Base-by-base conservation (phyloP, 2,113 vertebrate genomes). In the Poecilia latipinna region DNA sequence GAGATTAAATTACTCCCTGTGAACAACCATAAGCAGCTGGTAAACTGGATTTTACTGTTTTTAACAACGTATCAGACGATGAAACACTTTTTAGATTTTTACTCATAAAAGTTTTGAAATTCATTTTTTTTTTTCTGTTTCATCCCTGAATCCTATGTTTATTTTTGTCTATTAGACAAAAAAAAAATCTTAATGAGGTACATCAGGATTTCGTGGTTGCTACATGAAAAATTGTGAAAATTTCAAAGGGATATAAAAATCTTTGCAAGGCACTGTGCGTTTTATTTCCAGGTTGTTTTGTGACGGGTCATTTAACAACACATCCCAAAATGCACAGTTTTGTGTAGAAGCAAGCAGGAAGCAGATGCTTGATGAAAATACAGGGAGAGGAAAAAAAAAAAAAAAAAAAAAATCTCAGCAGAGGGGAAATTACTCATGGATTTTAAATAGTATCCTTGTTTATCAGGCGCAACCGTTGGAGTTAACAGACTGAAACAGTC, bases 261-360 rank as follows among this genome's bases (percentile, higher is more conserved):
- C 22, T 57, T 57, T 24, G 24, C 10, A n/a, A 57, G 8, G 24
- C 7, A 57, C 24, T n/a, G 48, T 54, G 24, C 6, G 24, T 57
- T 57, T 57, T 24, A 24, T 48, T 57, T 57, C 24, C 22, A n/a
- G 51, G 8, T 57, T n/a, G 22, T 57, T 57, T 57, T 57, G 7
- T n/a, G 24, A n/a, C 1, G 22, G 2, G 22, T 57, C 2, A 57
- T 24, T n/a, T 48, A 3, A n/a, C 8, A 8, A 57, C 8, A n/a
- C 51, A 57, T 57, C 7, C 51, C 24, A 57, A 57, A n/a, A n/a
- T 22, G 51, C 51, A 57, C 10, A 2, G 19, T n/a, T 57, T 57
- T 57, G 2, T 57, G 54, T 74, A 77, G 24, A 84, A 68, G 4
- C 6, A 65, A n/a, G 80, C 32, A 19, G 15, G 37, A 74, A 83